These are phyloP conservation scores for Bombus confusus DNA, from an alignment of 1,140 invertebrate species.

Conservation along the genomic window DNA sequence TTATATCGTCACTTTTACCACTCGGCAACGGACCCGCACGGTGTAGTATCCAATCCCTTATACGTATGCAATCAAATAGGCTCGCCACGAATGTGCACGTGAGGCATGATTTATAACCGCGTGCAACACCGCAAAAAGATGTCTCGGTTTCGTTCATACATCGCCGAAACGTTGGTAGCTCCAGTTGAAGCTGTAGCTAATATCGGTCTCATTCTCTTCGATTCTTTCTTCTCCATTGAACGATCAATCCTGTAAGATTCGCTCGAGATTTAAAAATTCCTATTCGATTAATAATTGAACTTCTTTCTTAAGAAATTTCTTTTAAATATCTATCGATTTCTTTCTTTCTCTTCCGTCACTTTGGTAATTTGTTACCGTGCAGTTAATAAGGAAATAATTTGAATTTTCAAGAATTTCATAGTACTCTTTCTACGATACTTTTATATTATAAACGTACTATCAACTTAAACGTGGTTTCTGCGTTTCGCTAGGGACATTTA, in stretches of 20 bases:
- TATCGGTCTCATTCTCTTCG: not conserved
- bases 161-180: slow-evolving; percentile 8
- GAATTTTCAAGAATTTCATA: not conserved
- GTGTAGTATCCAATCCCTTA: slow-evolving; percentile 44
- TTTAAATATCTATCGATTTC: not conserved
- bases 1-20: slow-evolving; percentile 69
- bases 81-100: slow-evolving; percentile 29
- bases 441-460: not conserved
- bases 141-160: slow-evolving; percentile 48
- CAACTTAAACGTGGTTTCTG: not conserved
- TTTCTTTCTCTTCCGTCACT: too few relatives aligned
- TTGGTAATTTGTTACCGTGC: too few relatives aligned
- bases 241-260: not conserved
- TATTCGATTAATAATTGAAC: not conserved
- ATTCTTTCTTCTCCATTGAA: not conserved
- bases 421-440: not conserved
- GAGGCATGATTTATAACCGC: slow-evolving; percentile 61
- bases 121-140: slow-evolving; percentile 51
- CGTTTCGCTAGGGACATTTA: not conserved
- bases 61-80: slow-evolving; percentile 47
- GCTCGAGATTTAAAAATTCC: not conserved
- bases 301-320: not conserved
- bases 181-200: not conserved
- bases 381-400: too few relatives aligned
- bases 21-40: slow-evolving; percentile 19